Percentiles rank a stretch among this genome's conserved stretches.
phyloP scores from a whole-genome alignment of 2,797 vertebrate species.

The Chloroceryle amazona region DNA sequence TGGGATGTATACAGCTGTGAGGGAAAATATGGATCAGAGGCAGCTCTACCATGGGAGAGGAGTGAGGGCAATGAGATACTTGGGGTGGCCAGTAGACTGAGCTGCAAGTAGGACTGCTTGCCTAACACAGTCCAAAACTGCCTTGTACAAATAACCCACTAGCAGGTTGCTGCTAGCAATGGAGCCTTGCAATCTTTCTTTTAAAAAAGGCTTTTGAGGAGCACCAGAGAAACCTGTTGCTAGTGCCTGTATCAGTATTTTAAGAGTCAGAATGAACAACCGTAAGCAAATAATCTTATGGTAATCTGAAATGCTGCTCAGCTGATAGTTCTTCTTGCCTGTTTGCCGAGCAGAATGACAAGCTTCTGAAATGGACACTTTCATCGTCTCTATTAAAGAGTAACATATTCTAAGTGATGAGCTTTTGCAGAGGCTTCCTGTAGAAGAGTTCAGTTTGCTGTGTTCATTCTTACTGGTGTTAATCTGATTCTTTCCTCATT shows the following conservation, averaged over 20 bases:
- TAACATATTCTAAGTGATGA: not conserved
- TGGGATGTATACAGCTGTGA: fast-evolving
- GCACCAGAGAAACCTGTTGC: not conserved
- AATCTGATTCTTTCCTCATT: not conserved
- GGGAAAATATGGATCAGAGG: not conserved
- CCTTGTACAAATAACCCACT: fast-evolving
- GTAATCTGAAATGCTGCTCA: not conserved
- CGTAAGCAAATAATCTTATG: not conserved
- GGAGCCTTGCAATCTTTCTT: not conserved
- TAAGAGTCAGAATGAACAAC: not conserved
- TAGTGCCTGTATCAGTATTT: not conserved
- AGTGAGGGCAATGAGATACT: fast-evolving
- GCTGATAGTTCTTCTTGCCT: not conserved
- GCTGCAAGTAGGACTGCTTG: not conserved
- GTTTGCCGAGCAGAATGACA: not conserved
- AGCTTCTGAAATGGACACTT: not conserved
- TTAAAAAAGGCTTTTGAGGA: not conserved
- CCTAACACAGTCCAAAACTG: not conserved
- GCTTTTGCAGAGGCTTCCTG: not conserved
- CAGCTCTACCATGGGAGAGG: not conserved
- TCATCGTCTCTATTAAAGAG: not conserved
- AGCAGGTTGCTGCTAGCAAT: not conserved
- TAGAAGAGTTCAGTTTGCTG: not conserved
- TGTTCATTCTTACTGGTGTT: not conserved
- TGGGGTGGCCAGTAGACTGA: not conserved